phyloP scores from a whole-genome alignment of 2,113 vertebrate species.

The Guaruba guarouba region DNA sequence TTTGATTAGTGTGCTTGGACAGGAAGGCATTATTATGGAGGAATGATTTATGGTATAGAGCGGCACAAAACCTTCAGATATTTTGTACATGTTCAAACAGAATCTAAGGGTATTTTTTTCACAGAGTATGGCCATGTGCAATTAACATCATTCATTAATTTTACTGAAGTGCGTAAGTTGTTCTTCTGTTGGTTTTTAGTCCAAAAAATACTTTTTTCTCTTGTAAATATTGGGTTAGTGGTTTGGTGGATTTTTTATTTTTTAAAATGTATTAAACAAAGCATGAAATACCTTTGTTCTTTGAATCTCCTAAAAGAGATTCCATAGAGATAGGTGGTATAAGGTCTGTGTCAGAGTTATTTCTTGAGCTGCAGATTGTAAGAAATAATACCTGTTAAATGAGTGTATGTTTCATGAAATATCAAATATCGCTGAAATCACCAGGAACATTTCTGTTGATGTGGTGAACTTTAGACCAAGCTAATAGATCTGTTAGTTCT shows the following conservation, averaged over 20 bases:
- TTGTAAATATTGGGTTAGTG: neutral
- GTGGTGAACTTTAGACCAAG: neutral
- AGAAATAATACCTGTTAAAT: neutral
- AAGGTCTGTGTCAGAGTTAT: neutral
- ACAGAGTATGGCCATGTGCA: neutral
- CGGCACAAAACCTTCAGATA: neutral
- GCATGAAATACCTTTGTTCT: neutral
- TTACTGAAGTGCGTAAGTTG: neutral
- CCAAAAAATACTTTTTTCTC: accelerated
- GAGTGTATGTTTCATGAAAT: neutral
- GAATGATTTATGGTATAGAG: slow-evolving; percentile 42
- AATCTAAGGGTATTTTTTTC: neutral
- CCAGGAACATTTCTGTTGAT: neutral
- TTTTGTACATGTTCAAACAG: neutral
- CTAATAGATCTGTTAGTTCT: neutral
- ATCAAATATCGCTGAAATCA: neutral
- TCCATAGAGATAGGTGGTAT: neutral
- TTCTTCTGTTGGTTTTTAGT: neutral
- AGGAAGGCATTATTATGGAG: slow-evolving; percentile 41
- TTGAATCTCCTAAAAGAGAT: neutral
- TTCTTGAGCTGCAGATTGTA: neutral
- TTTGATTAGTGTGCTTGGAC: slow-evolving; percentile 62
- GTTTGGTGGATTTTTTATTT: neutral
- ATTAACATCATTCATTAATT: neutral
- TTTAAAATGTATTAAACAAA: neutral